These are phyloP conservation scores for Myripristis jacobus DNA, from an alignment of 2,797 vertebrate genomes.

Conservation along the genomic window DNA sequence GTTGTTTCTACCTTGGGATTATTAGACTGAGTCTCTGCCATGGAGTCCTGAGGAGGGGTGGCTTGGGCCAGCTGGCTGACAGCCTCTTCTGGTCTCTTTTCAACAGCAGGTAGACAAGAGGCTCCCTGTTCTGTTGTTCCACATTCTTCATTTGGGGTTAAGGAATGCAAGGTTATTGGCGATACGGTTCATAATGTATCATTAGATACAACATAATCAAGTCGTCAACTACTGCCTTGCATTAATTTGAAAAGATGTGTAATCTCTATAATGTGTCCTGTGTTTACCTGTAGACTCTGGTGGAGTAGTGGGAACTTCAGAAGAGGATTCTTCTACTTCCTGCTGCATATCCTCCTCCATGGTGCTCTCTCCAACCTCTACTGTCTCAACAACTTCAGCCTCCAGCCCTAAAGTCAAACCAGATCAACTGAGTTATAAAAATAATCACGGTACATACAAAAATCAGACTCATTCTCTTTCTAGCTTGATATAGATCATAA, in stretches of 20 bases:
- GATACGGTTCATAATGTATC: conserved; percentile 43
- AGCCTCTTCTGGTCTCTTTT: conserved; percentile 59
- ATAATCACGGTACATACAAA: conserved; percentile 9
- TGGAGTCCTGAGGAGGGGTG: conserved; percentile 45
- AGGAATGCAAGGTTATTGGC: conserved; percentile 58
- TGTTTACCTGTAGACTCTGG: conserved; percentile 73
- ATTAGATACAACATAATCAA: conserved; percentile 43
- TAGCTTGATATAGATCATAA: not conserved
- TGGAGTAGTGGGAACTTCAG: conserved; percentile 43
- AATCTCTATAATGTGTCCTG: conserved; percentile 18
- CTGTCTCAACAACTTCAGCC: conserved; percentile 53
- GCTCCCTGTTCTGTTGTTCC: conserved; percentile 60
- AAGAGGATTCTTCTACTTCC: conserved; percentile 45
- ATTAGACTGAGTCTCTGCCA: conserved; percentile 50
- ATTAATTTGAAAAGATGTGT: conserved; percentile 40
- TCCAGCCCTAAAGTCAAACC: conserved; percentile 65
- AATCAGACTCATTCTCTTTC: not conserved
- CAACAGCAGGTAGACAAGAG: conserved; percentile 67
- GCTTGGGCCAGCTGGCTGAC: conserved; percentile 56
- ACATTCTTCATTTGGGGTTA: conserved; percentile 63
- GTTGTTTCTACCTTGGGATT: conserved; percentile 46
- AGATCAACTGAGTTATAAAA: conserved; percentile 15
- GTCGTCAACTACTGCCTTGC: conserved; percentile 29
- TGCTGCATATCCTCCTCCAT: conserved; percentile 49
- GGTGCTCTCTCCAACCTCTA: conserved; percentile 60